A percentile compares a stretch with the other conserved stretches of the same genome.
Conservation (phyloP, 2,113 vertebrate genomes). For the Microtus richardsoni region DNA sequence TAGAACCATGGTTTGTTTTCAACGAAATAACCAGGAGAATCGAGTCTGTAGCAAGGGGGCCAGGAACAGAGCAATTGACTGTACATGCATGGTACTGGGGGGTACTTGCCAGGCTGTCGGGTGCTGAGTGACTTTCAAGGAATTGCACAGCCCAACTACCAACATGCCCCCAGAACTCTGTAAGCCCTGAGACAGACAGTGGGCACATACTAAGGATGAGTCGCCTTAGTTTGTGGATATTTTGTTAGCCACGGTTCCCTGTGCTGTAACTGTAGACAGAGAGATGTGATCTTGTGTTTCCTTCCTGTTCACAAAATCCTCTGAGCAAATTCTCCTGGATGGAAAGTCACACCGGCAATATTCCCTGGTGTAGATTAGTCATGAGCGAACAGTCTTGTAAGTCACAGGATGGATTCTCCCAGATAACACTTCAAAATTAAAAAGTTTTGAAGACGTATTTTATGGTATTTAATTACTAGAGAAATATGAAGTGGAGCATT, state of each 20-base stretch:
- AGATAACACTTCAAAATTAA: slow-evolving; percentile 65
- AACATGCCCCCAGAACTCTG: too few relatives aligned
- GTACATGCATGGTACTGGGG: not conserved
- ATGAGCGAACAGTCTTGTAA: not conserved
- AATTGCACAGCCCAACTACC: not conserved
- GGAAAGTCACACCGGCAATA: not conserved
- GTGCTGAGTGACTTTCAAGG: not conserved
- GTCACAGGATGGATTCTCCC: not conserved
- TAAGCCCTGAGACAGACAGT: not conserved
- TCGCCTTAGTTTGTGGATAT: not conserved
- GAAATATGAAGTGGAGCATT: slow-evolving; percentile 68
- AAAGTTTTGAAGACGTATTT: slow-evolving; percentile 75
- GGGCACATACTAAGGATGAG: not conserved
- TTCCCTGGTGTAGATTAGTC: slow-evolving; percentile 51
- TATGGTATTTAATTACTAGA: slow-evolving; percentile 71
- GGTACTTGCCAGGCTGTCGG: not conserved
- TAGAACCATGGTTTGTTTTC: not conserved
- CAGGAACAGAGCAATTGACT: not conserved
- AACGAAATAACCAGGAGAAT: not conserved
- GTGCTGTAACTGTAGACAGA: not conserved
- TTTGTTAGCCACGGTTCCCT: not conserved
- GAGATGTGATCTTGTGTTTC: not conserved
- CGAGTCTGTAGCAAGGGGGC: not conserved
- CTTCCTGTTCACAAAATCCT: not conserved
- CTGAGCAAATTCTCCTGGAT: not conserved